Evolutionary conservation across 2,888 invertebrate species (phyloP), one percentile per base, ranked within the genome.

Genomic region (Lasioglossum morio): DNA sequence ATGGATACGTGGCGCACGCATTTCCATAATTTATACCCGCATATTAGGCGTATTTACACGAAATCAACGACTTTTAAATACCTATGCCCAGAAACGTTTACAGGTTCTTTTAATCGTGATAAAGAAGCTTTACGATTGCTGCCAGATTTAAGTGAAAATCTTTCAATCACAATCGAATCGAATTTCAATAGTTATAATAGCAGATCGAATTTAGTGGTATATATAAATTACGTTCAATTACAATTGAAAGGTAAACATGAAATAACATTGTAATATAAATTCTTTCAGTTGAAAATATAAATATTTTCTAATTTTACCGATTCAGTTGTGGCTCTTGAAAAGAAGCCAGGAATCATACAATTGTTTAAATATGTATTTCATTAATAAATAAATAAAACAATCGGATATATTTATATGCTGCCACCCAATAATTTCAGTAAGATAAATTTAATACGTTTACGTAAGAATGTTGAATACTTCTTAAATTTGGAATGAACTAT

Each of bases 21-120:
- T 87, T 85, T 85, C 72, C 82, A 86, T 87, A 87, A 74, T 87
- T 87, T 81, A 79, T 86, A 81, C 63, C 75, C 77, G 37, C 60
- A 72, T 79, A 84, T 75, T 63, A 46, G 57, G 30, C 16, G 63
- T 82, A 86, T 81, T 86, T 83, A 78, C 77, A 78, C 77, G 73
- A 79, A 86, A 86, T 86, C 77, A 77, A 80, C 75, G 80, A 86
- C 75, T 75, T 40, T 70, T 75, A 80, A 86, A 72, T 72, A 16
- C 34, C 46, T 60, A 46, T 14, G 53, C 72, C 23, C 69, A 48
- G 76, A 66, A 78, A 57, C 69, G 48, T 80, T 77, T 77, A 63
- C 48, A 37, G 14, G 12, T 23, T 43, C 76, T 75, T 27, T 19
- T 14, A 57, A 12, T 63, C 10, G 10, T 1, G 27, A 72, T 37